Conservation (phyloP, 2,888 invertebrate species). For the Eurois occulta region DNA sequence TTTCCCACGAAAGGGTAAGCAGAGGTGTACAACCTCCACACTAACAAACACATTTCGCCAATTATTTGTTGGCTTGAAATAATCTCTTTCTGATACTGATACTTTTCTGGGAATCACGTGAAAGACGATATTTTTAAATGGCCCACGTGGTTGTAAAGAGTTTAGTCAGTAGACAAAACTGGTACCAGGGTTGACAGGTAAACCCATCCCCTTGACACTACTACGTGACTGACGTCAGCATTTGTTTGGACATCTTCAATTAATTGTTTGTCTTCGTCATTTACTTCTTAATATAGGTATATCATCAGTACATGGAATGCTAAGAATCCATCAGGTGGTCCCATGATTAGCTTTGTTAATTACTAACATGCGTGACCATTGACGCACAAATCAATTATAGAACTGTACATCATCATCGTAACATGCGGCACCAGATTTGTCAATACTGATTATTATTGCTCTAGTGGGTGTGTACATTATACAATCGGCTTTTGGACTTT, state of each 20-base stretch:
- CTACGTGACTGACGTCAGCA: conserved; percentile 1
- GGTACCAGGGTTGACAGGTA: not conserved
- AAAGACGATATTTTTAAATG: not conserved
- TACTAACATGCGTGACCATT: conserved; percentile 11
- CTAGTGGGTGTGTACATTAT: conserved; percentile 25
- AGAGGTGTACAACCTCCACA: not conserved
- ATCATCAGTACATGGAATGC: not conserved
- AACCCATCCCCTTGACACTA: not conserved
- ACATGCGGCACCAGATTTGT: not conserved
- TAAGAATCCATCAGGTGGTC: conserved; percentile 6
- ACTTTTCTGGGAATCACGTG: not conserved
- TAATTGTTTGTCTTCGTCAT: not conserved
- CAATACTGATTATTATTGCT: conserved; percentile 4
- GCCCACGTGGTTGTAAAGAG: not conserved
- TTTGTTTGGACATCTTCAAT: not conserved
- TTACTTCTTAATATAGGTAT: not conserved
- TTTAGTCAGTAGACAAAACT: conserved; percentile 1
- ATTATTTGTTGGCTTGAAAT: not conserved
- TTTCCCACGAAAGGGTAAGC: not conserved
- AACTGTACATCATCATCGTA: conserved; percentile 22
- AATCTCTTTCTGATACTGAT: not conserved
- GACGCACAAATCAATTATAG: conserved; percentile 27
- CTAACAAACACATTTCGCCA: not conserved
- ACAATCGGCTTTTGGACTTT: conserved; percentile 11
- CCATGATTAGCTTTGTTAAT: conserved; percentile 20